phyloP scores from a whole-genome alignment of 2,797 vertebrate genomes.

The Hippopotamyrus pictus region DNA sequence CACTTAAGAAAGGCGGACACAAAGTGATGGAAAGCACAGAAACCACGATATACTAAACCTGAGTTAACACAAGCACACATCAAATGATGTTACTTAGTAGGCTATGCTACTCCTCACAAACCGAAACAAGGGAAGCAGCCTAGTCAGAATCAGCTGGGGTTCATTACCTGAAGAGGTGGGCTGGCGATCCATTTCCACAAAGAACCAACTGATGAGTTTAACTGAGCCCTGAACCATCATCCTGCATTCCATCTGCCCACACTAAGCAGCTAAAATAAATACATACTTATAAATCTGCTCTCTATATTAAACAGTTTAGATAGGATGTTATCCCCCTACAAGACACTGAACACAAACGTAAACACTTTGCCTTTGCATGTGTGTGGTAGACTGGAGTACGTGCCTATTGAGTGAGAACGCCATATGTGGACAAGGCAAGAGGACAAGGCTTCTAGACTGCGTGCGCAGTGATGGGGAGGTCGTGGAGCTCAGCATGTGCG shows the following conservation, averaged over 20 bases:
- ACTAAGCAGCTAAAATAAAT: neutral
- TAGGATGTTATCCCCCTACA: neutral
- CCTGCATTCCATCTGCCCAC: neutral
- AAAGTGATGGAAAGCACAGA: neutral
- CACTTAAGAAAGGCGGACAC: neutral
- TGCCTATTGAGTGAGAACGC: conserved; percentile 83
- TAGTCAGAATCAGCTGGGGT: neutral
- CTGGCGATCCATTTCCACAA: neutral
- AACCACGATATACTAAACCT: neutral
- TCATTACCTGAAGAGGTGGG: neutral
- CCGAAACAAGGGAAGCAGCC: neutral
- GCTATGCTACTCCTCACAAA: neutral
- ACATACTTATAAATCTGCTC: neutral
- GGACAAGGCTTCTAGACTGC: conserved; percentile 77
- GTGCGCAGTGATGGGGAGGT: conserved; percentile 73
- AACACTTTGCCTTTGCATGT: neutral
- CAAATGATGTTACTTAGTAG: neutral
- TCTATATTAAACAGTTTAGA: neutral
- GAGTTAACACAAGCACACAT: neutral
- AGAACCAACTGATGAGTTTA: neutral
- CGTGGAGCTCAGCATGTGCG: conserved; percentile 63
- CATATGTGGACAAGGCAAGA: conserved; percentile 74
- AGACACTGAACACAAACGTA: neutral
- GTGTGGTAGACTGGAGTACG: conserved; percentile 79
- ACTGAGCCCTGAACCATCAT: neutral